Percentiles rank a stretch among this genome's conserved stretches.
phyloP scores from a whole-genome alignment of 2,797 vertebrate genomes.

The Channallabes apus region DNA sequence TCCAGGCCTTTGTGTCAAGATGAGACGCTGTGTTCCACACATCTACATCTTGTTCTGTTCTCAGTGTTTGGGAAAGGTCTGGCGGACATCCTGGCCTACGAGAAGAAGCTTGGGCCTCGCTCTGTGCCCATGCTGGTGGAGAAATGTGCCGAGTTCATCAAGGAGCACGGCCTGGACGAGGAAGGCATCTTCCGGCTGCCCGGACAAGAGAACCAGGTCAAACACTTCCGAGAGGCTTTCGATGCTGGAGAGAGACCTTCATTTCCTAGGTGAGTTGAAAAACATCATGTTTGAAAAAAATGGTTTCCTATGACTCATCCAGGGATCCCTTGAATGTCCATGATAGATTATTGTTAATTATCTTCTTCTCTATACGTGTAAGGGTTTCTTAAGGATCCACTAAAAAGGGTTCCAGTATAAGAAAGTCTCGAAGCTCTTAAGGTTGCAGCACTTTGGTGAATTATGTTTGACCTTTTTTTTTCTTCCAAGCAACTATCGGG shows the following conservation, averaged over 20 bases:
- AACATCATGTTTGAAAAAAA: too few species aligned
- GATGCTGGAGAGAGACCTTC: constrained; percentile 93
- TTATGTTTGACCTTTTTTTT: not conserved
- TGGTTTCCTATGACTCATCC: not conserved
- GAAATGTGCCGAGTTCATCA: constrained; percentile 89
- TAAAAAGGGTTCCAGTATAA: not conserved
- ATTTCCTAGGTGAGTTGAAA: constrained; percentile 78
- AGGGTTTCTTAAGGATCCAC: too few species aligned
- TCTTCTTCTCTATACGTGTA: not conserved
- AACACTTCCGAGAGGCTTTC: constrained; percentile 88
- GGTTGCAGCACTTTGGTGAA: too few species aligned
- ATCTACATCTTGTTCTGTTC: not conserved
- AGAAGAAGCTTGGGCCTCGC: constrained; percentile 83
- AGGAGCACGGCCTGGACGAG: constrained; percentile 81
- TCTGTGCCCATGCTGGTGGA: constrained; percentile 90
- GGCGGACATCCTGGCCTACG: constrained; percentile 82
- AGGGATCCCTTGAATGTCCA: not conserved
- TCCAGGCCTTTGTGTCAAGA: not conserved
- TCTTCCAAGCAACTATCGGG: not conserved
- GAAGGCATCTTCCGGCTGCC: constrained; percentile 97
- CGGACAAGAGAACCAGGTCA: constrained; percentile 92
- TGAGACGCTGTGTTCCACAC: not conserved
- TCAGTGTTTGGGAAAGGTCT: constrained; percentile 87
- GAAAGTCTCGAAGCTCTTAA: not conserved
- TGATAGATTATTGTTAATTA: not conserved